Conservation (phyloP, 1,140 invertebrate genomes). For the Gryon sp. region DNA sequence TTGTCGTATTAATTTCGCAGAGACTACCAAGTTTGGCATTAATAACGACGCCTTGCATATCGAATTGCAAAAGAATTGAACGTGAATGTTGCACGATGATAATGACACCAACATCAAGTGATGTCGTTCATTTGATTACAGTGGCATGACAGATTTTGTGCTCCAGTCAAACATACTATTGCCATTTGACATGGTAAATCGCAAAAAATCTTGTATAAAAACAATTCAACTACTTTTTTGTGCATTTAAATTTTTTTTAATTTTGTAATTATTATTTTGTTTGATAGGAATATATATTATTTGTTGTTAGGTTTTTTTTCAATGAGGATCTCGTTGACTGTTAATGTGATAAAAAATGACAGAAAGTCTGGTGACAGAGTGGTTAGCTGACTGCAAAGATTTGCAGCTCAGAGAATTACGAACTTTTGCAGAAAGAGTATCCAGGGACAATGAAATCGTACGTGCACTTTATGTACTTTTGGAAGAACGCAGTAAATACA, state of each 20-base stretch:
- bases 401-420: conserved; percentile 86
- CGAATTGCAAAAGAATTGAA: conserved; percentile 5
- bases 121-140: conserved; percentile 9
- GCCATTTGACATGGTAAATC: conserved; percentile 22
- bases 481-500: conserved; percentile 83
- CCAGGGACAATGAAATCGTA: conserved; percentile 90
- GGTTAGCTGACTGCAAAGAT: conserved; percentile 88
- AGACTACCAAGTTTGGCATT: conserved; percentile 21
- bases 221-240: too few relatives aligned
- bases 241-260: too few relatives aligned
- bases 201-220: neutral
- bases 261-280: too few relatives aligned
- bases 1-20: neutral
- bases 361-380: conserved; percentile 87
- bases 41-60: neutral
- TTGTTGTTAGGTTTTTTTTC: conserved; percentile 27
- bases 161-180: conserved; percentile 15
- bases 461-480: conserved; percentile 86
- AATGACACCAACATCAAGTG: conserved; percentile 8
- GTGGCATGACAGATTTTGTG: neutral
- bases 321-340: conserved; percentile 31
- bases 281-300: too few relatives aligned
- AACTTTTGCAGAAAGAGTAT: conserved; percentile 81
- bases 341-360: conserved; percentile 81
- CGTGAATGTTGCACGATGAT: neutral